Base-by-base conservation (phyloP, 2,888 invertebrate species). In the Campoplex nolae region DNA sequence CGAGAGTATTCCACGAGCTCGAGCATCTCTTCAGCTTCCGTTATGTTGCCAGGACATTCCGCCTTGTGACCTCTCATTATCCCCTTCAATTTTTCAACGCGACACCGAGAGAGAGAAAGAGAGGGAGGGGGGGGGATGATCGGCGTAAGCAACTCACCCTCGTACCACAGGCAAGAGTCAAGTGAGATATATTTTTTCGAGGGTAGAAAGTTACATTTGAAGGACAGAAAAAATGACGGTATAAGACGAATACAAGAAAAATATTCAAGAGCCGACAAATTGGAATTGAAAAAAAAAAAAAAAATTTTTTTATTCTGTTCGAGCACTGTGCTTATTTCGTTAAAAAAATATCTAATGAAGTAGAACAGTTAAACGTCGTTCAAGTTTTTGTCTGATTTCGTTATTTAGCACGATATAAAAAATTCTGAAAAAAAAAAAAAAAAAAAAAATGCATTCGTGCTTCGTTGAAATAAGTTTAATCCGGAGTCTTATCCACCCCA, bases 21-120 rank as follows among this genome's bases (percentile, higher is more conserved):
- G 68, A 71, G 48, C 58, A 79, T 79, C 79, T 58, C 58, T 48
- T 23, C 58, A 42, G 79, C 70, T 79, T 79, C 79, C 56, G 70
- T 32, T 77, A n/a, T 45, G 45, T 58, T 70, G 28, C 68, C 28
- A 56, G 54, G 13, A 45, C 83, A 58, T 48, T 74, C 74, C 35
- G 48, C 58, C 77, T 48, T 62, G 76, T n/a, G 74, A 77, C 85
- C 83, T 86, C 86, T 86, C 86, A 83, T 86, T 86, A 86, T 76
- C 75, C 70, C 23, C 35, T 62, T 35, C 75, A 76, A 83, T 86
- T 86, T 86, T 86, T 83, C 83, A 83, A 70, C 6, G 18, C 77
- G 62, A 38, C 71, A 13, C 67, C 28, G 62, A 65, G 28, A 54
- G 56, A 45, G 23, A 67, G 56, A 65, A 28, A 42, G 65, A 67